phyloP scores from a whole-genome alignment of 2,113 vertebrate species.

The Pterocles burchelli region DNA sequence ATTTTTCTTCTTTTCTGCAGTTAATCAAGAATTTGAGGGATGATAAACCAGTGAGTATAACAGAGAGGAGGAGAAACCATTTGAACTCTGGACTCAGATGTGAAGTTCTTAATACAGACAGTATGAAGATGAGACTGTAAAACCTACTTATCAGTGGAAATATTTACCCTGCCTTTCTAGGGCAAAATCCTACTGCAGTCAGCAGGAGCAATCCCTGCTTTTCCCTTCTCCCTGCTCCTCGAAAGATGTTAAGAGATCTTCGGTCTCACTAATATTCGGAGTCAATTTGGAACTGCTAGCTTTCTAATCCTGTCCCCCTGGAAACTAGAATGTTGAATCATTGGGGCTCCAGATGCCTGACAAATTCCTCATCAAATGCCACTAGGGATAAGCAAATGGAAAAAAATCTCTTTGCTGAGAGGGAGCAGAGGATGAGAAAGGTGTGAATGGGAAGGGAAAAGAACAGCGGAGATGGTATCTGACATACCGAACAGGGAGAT shows the following conservation, averaged over 20 bases:
- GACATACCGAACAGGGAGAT: not conserved
- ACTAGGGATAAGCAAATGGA: not conserved
- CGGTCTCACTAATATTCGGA: constrained; percentile 71
- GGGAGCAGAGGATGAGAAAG: not conserved
- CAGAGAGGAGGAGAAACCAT: not conserved
- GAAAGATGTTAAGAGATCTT: constrained; percentile 46
- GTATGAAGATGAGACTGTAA: not conserved
- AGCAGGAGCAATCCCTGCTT: not conserved
- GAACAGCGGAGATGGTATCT: not conserved
- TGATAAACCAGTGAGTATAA: not conserved
- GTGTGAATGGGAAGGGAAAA: not conserved
- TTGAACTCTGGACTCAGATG: not conserved
- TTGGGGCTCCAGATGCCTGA: not conserved
- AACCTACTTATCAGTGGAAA: not conserved
- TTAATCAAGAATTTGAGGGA: not conserved
- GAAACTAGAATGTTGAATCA: constrained; percentile 34
- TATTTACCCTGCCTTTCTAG: not conserved
- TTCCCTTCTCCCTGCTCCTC: not conserved
- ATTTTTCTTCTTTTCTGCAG: not conserved
- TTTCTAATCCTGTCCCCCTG: constrained; percentile 78
- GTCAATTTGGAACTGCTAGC: constrained; percentile 68
- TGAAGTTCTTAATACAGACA: not conserved
- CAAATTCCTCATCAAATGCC: constrained; percentile 33
- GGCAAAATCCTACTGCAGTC: not conserved
- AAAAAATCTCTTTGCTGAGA: not conserved